Conservation (phyloP, 2,888 invertebrate species). For the Phragmatobia fuliginosa region DNA sequence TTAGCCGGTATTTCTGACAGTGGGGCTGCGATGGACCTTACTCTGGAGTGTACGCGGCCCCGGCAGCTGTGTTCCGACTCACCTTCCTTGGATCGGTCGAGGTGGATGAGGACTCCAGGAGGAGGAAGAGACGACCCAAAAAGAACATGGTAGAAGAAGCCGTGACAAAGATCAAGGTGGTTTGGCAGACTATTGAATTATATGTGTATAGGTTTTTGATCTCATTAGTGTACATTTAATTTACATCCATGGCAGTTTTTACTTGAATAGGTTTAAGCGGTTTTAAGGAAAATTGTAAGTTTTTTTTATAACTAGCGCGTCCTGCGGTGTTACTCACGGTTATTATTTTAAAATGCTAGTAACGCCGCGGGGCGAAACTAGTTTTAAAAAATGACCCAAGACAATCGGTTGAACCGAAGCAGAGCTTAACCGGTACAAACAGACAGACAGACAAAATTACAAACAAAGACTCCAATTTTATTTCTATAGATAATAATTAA, state of each 20-base stretch:
- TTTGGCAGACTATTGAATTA: slow-evolving; percentile 62
- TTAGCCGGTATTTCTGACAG: slow-evolving; percentile 77
- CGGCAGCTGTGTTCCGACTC: slow-evolving; percentile 93
- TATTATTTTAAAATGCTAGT: no score
- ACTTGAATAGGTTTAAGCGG: not conserved
- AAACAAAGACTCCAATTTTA: no score
- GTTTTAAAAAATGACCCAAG: no score
- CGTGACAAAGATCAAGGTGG: slow-evolving; percentile 94
- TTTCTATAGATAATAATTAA: no score
- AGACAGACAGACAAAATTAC: no score
- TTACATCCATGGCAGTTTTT: slow-evolving; percentile 14
- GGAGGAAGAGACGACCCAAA: slow-evolving; percentile 92
- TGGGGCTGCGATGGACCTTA: slow-evolving; percentile 82
- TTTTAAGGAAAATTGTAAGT: no score
- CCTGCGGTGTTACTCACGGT: no score
- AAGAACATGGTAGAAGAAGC: slow-evolving; percentile 96
- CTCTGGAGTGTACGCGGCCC: slow-evolving; percentile 85
- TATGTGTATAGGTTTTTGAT: slow-evolving; percentile 1
- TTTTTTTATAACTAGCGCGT: no score
- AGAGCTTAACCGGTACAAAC: no score
- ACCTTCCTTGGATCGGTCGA: slow-evolving; percentile 94
- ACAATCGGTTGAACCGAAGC: no score
- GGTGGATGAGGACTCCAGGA: slow-evolving; percentile 92
- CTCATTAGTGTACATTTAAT: not conserved
- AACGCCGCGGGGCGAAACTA: no score